Conservation (phyloP, 1,140 invertebrate genomes). For the Hycleus phaleratus region DNA sequence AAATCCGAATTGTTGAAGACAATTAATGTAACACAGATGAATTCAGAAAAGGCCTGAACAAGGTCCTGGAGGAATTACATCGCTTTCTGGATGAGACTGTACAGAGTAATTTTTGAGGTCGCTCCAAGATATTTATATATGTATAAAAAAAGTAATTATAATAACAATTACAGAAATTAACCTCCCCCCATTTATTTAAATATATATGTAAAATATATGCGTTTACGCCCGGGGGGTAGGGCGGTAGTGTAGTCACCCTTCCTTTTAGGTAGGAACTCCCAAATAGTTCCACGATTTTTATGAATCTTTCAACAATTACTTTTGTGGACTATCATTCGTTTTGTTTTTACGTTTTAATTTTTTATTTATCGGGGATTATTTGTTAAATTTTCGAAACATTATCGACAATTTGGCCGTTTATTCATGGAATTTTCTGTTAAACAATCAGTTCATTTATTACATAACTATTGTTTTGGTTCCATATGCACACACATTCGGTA, state of each 20-base stretch:
- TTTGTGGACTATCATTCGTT: slow-evolving; percentile 7
- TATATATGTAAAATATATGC: too few species aligned
- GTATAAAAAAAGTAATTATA: too few species aligned
- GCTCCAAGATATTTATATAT: slow-evolving; percentile 26
- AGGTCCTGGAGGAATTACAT: slow-evolving; percentile 37
- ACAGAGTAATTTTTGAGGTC: slow-evolving; percentile 43
- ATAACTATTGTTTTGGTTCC: slow-evolving; percentile 21
- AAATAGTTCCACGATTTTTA: slow-evolving; percentile 17
- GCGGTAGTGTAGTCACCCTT: slow-evolving; percentile 31
- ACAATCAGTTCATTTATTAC: slow-evolving; percentile 10
- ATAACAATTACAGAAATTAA: too few species aligned
- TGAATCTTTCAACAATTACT: slow-evolving; percentile 8
- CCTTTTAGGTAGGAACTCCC: slow-evolving; percentile 36
- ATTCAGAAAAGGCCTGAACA: slow-evolving; percentile 38
- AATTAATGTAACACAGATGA: slow-evolving; percentile 35
- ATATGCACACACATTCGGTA: slow-evolving; percentile 42
- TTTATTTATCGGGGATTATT: slow-evolving; percentile 3
- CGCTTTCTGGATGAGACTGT: slow-evolving; percentile 42
- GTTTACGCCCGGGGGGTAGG: slow-evolving; percentile 7
- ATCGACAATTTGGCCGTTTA: slow-evolving; percentile 17
- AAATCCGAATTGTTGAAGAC: slow-evolving; percentile 36
- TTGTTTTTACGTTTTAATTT: slow-evolving; percentile 5
- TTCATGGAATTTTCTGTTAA: not conserved
- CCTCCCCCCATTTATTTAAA: slow-evolving; percentile 14
- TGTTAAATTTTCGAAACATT: slow-evolving; percentile 33